Percentiles rank a stretch among this genome's conserved stretches.
Conservation (phyloP, 2,797 vertebrate species). For the Hapalemur alaotrensis region DNA sequence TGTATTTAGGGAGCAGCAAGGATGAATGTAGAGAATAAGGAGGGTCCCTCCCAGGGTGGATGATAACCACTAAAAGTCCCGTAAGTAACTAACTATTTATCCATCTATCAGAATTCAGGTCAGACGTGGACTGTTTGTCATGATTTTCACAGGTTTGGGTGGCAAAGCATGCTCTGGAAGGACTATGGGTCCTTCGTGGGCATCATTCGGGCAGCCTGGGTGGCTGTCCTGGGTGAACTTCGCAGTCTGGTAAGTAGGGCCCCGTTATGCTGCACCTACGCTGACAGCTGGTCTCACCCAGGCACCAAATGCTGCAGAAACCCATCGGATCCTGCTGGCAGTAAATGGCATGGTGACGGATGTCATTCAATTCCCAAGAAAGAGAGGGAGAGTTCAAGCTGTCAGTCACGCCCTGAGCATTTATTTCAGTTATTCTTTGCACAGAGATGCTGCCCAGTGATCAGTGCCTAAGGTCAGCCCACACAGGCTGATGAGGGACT, state of each 20-base stretch:
- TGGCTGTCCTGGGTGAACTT: neutral
- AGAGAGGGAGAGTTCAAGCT: neutral
- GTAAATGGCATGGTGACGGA: too few species aligned
- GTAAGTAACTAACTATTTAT: neutral
- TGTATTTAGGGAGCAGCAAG: neutral
- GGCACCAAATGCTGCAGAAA: neutral
- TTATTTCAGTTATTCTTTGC: too few species aligned
- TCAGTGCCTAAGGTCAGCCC: too few species aligned
- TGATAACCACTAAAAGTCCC: neutral
- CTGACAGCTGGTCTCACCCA: neutral
- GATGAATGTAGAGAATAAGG: neutral
- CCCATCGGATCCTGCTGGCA: fast-evolving
- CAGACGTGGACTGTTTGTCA: neutral
- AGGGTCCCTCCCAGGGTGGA: neutral
- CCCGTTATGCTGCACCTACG: fast-evolving
- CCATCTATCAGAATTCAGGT: neutral
- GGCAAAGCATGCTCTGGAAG: neutral
- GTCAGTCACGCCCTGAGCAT: neutral
- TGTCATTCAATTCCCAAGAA: fast-evolving
- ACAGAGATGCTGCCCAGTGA: neutral
- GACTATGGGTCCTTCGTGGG: fast-evolving
- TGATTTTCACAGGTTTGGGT: neutral
- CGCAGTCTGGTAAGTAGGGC: too few species aligned
- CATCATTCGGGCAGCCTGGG: neutral
- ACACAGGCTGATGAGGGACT: too few species aligned